Conservation (phyloP, 2,113 vertebrate genomes). For the Neotoma lepida region DNA sequence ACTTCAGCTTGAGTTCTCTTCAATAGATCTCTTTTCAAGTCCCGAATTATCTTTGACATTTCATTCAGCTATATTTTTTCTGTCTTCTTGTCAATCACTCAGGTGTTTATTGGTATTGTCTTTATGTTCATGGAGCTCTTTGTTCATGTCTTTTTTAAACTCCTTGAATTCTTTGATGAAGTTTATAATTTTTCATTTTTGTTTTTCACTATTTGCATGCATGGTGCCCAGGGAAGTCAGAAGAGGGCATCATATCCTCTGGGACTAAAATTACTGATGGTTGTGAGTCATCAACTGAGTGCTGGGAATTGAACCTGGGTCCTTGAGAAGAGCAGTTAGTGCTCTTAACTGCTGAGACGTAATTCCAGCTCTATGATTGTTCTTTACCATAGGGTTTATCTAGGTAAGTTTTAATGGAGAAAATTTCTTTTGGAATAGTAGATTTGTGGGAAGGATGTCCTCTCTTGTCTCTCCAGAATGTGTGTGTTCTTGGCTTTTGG, state of each 20-base stretch:
- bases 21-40: not conserved
- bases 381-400: not conserved
- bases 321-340: not conserved
- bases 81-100: not conserved
- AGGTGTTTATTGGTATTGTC: not conserved
- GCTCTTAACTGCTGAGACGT: not conserved
- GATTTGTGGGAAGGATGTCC: not conserved
- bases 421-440: not conserved
- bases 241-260: not conserved
- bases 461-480: not conserved
- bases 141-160: not conserved
- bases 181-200: not conserved
- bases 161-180: not conserved
- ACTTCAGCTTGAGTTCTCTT: not conserved
- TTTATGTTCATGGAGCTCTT: not conserved
- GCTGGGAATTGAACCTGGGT: not conserved
- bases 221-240: not conserved
- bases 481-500: not conserved
- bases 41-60: not conserved
- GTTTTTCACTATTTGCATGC: not conserved
- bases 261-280: not conserved
- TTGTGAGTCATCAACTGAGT: not conserved
- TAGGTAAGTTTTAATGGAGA: not conserved
- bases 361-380: not conserved
- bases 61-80: not conserved